A percentile compares a stretch with the other conserved stretches of the same genome.
These are phyloP conservation scores for Crenichthys baileyi DNA, from an alignment of 2,797 vertebrate genomes.

Conservation along the genomic window DNA sequence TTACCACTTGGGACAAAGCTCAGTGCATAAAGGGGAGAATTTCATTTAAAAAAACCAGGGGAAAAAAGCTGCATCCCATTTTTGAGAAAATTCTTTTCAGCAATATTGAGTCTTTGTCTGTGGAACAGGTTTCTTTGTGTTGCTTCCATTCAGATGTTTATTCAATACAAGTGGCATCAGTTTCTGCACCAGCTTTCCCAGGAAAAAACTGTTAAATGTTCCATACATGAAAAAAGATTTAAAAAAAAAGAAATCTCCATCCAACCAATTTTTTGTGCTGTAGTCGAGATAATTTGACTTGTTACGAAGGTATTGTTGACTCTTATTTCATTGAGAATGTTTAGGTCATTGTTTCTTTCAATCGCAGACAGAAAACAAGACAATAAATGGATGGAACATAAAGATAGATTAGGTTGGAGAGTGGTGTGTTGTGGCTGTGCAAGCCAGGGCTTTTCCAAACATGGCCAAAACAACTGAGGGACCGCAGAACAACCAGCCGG, in stretches of 20 bases:
- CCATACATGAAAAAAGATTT: neutral
- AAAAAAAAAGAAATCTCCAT: neutral
- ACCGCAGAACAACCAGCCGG: slow-evolving; percentile 68
- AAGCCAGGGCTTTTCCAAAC: slow-evolving; percentile 65
- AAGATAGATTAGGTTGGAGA: slow-evolving; percentile 33
- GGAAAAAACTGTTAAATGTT: neutral
- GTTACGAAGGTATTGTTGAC: neutral
- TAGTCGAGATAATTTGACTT: neutral
- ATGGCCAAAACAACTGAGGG: slow-evolving; percentile 71
- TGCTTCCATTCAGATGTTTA: slow-evolving; percentile 29
- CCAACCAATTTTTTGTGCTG: slow-evolving; percentile 8
- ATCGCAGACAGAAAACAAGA: slow-evolving; percentile 29
- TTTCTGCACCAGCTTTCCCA: neutral
- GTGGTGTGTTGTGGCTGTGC: slow-evolving; percentile 37
- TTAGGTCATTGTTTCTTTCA: slow-evolving; percentile 7
- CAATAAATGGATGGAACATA: slow-evolving; percentile 37
- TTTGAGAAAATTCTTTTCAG: slow-evolving; percentile 7
- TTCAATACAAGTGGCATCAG: slow-evolving; percentile 7
- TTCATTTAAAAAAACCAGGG: neutral
- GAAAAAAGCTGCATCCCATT: neutral
- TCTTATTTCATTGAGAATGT: slow-evolving; percentile 3
- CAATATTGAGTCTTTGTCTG: slow-evolving; percentile 14
- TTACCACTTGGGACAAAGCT: slow-evolving; percentile 25
- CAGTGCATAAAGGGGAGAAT: slow-evolving; percentile 2
- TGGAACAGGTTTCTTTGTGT: slow-evolving; percentile 38